Evolutionary conservation across 2,888 invertebrate genomes (phyloP), one percentile per base, ranked within the genome.

Genomic region (Phyllotreta cruciferae): DNA sequence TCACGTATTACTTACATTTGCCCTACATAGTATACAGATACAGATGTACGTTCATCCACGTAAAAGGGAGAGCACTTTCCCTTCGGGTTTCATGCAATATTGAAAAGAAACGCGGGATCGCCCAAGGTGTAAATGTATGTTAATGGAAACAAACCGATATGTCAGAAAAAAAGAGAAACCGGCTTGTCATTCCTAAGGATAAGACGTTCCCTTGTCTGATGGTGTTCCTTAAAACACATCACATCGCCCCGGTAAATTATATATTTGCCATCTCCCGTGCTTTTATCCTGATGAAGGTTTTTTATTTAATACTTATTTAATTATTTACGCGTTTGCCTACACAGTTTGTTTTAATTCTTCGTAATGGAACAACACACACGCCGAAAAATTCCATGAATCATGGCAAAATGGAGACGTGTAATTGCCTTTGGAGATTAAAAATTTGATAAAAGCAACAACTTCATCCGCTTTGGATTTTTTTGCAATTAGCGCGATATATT

Each of bases 1-100:
- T 53, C 24, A 36, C 52, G 62, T 60, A 60, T 62, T 67, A 62
- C 65, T 67, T 65, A 67, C 61, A 64, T 65, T 65, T 61, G 57
- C 61, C 62, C 62, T 58, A 62, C 60, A 62, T 62, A 24, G 24
- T 24, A 24, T 24, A 24, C 24, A 24, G 24, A 24, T 24, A 24
- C 24, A 44, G 10, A 44, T 10, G 58, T 62, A 62, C 62, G 55
- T 65, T 62, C 62, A 56, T 62, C 55, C 50, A 49, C 44, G 24
- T 24, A 24, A 24, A 38, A 60, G 60, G 53, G 52, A 36, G 52
- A 34, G 50, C 52, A 38, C 52, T 60, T 42, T 60, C 52, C 58
- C 57, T 39, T 47, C 41, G 58, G 54, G 57, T 47, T 57, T 54
- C 44, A 47, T 47, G 53, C 54, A 54, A 63, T 63, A 63, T 63